Base-by-base conservation (phyloP, 2,113 vertebrate genomes). In the Hemiscyllium ocellatum region DNA sequence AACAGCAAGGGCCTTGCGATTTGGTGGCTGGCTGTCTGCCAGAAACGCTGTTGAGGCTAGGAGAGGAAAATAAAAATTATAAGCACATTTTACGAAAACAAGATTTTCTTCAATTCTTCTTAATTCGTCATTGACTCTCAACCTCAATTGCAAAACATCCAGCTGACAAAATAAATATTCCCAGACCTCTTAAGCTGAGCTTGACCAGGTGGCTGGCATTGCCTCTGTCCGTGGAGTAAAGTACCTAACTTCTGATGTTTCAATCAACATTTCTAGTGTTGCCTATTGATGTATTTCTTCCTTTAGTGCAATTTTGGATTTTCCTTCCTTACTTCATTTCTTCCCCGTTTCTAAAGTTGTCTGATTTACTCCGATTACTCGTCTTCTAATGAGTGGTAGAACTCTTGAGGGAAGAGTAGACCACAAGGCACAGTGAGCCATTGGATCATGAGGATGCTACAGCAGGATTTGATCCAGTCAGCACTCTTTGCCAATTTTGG, bases 41-140 rank as follows among this genome's bases (percentile, higher is more conserved):
- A 99, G 98, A 96, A 99, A 99, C 0, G 99, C 99, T 7, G 99
- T 99, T 72, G 99, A 99, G 37, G 99, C 99, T 70, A 76, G 68
- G 24, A 76, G 42, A 95, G 68, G 52, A 17, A 76, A 17, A 65
- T 13, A 19, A 90, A 26, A 70, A 47, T 95, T 22, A 76, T 12
- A 95, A 72, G 24, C 76, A 13, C 20, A 80, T 24, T 17, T 76
- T 95, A 91, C 47, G 20, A 52, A 69, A 22, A 94, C 20, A 15
- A 76, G 4, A 93, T 78, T 26, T 47, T 42, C 70, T 96, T 95
- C 95, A 95, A 37, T 96, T 5, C 52, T 47, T 96, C 96, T 96
- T 96, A 96, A 78, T 80, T 96, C 96, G 87, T 29, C 26, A 22
- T 37, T 68, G 17, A 66, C 89, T 33, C 33, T n/a, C 78, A 66